These are phyloP conservation scores for Brachylomia viminalis DNA, from an alignment of 2,888 invertebrate species.

Conservation along the genomic window DNA sequence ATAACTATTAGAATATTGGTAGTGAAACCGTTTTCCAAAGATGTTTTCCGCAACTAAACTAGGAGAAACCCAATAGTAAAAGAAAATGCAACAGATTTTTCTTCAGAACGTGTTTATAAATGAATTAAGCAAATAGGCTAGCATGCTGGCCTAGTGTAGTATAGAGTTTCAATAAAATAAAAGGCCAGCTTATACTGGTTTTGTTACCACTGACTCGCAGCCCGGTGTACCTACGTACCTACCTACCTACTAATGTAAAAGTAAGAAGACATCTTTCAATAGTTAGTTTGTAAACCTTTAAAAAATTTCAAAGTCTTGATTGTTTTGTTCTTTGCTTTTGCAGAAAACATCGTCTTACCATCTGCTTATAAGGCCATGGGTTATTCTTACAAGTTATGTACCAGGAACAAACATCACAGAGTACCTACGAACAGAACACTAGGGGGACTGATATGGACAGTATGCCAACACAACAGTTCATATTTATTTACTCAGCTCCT, in stretches of 20 bases:
- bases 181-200: no score
- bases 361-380: conserved; percentile 17
- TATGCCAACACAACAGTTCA: conserved; percentile 28
- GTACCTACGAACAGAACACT: conserved; percentile 26
- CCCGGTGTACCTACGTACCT: no score
- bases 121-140: no score
- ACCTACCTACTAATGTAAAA: no score
- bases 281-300: no score
- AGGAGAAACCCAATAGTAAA: not conserved
- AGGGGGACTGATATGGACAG: conserved; percentile 26
- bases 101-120: not conserved
- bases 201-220: no score
- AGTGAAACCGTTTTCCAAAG: not conserved
- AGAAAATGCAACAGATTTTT: not conserved
- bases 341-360: conserved; percentile 21
- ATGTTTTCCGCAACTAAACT: not conserved
- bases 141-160: no score
- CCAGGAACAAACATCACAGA: conserved; percentile 67
- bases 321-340: not conserved
- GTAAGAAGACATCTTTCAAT: not conserved
- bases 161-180: no score
- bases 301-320: no score
- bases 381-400: conserved; percentile 57
- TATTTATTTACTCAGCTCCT: conserved; percentile 36
- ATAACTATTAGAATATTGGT: no score